Evolutionary conservation across 2,888 invertebrate genomes (phyloP).

Genomic region (Anticlea derivata): DNA sequence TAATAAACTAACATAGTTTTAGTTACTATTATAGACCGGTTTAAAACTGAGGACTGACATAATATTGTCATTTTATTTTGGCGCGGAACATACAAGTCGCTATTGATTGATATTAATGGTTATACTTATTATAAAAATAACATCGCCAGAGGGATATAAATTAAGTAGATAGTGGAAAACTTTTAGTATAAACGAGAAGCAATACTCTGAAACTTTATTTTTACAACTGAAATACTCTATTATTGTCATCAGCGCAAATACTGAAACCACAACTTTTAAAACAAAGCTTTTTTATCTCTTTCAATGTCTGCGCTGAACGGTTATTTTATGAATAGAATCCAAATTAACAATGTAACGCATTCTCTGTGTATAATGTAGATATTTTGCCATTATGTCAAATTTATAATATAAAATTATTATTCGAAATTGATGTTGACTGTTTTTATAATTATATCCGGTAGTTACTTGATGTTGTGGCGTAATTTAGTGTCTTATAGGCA

Average conservation of each 20-base stretch:
- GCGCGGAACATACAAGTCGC: constrained; percentile 28
- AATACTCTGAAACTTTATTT: constrained; percentile 81
- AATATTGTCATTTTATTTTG: constrained; percentile 40
- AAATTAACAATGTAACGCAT: constrained; percentile 61
- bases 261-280: constrained; percentile 40
- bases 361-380: constrained; percentile 78
- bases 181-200: constrained; percentile 82
- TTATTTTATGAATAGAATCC: constrained; percentile 59
- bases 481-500: constrained; percentile 81
- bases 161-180: constrained; percentile 78
- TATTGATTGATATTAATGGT: constrained; percentile 41
- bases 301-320: constrained; percentile 52
- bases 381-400: constrained; percentile 80
- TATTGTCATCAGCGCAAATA: constrained; percentile 57
- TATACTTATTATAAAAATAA: constrained; percentile 52
- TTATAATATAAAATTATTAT: constrained; percentile 77
- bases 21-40: constrained; percentile 56
- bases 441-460: constrained; percentile 83
- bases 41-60: constrained; percentile 44
- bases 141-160: constrained; percentile 80
- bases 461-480: constrained; percentile 85
- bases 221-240: constrained; percentile 77
- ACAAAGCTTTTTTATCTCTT: constrained; percentile 40
- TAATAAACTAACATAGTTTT: constrained; percentile 55
- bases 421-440: constrained; percentile 85